Evolutionary conservation across 2,797 vertebrate genomes (phyloP).

Genomic region (Crax fasciolata): DNA sequence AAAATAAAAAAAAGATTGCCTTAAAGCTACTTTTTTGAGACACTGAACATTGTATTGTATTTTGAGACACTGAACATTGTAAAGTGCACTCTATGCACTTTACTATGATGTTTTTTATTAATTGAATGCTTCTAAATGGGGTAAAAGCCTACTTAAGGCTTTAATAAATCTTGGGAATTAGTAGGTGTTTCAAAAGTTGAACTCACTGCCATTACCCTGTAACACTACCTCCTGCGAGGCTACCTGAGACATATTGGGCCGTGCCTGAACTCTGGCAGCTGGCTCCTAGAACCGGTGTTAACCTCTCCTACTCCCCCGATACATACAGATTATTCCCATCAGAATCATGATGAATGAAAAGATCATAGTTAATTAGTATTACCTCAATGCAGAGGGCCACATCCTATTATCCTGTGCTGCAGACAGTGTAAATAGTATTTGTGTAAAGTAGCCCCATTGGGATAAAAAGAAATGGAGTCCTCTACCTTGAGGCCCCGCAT

Average conservation of each 20-base stretch:
- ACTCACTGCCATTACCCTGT: slow-evolving; percentile 58
- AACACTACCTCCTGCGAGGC: slow-evolving; percentile 46
- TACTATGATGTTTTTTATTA: slow-evolving; percentile 36
- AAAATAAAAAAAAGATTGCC: neutral
- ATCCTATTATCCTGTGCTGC: slow-evolving; percentile 60
- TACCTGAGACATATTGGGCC: slow-evolving; percentile 36
- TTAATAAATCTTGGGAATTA: slow-evolving; percentile 63
- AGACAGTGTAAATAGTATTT: slow-evolving; percentile 23
- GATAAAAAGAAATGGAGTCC: neutral
- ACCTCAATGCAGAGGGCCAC: slow-evolving; percentile 54
- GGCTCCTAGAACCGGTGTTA: neutral
- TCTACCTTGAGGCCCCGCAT: accelerated
- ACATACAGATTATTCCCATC: slow-evolving; percentile 56
- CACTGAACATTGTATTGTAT: neutral
- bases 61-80: neutral
- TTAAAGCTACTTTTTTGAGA: neutral
- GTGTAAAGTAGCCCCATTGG: slow-evolving; percentile 1
- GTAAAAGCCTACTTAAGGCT: neutral
- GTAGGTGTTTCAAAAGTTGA: slow-evolving; percentile 44
- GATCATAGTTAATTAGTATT: slow-evolving; percentile 71
- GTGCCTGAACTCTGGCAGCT: slow-evolving; percentile 48
- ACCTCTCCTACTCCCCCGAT: slow-evolving; percentile 31
- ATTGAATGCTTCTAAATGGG: slow-evolving; percentile 48
- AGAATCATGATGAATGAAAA: slow-evolving; percentile 69
- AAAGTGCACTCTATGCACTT: neutral